A percentile compares a stretch with the other conserved stretches of the same genome.
phyloP scores from a whole-genome alignment of 2,888 invertebrate species.

The Chrysodeixis includens region DNA sequence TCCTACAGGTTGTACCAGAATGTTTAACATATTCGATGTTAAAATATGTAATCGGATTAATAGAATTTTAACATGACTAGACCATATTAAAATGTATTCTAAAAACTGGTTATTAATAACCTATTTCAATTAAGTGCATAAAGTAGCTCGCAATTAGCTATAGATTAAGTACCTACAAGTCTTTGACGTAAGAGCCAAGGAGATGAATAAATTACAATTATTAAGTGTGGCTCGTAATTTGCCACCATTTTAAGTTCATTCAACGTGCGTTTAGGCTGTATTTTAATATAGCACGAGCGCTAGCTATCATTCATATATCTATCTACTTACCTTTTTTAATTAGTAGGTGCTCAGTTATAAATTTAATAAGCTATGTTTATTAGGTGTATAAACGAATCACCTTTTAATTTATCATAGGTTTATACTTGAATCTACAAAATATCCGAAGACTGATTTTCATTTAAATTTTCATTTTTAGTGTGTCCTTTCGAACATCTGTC shows the following conservation, averaged over 20 bases:
- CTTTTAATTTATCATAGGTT: too few species aligned
- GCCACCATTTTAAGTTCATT: not conserved
- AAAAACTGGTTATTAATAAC: constrained; percentile 35
- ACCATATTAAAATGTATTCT: constrained; percentile 29
- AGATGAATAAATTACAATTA: constrained; percentile 1
- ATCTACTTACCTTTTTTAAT: too few species aligned
- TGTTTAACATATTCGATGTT: constrained; percentile 6
- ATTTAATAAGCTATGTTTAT: too few species aligned
- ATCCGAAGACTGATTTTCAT: too few species aligned
- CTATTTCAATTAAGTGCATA: not conserved
- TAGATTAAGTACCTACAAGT: not conserved
- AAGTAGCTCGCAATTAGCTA: not conserved
- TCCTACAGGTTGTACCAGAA: not conserved
- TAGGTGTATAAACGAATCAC: too few species aligned
- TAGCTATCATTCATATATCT: too few species aligned
- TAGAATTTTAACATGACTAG: constrained; percentile 15
- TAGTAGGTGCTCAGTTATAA: too few species aligned
- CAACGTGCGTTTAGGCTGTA: not conserved
- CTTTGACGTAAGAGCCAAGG: not conserved
- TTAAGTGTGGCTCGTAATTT: constrained; percentile 1
- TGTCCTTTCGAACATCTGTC: constrained; percentile 65
- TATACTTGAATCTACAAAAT: not conserved
- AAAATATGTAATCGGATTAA: constrained; percentile 13
- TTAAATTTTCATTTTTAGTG: not conserved
- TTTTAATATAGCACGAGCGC: too few species aligned